These are phyloP conservation scores for Solenodon paradoxus DNA, from an alignment of 2,113 vertebrate species.

Conservation along the genomic window DNA sequence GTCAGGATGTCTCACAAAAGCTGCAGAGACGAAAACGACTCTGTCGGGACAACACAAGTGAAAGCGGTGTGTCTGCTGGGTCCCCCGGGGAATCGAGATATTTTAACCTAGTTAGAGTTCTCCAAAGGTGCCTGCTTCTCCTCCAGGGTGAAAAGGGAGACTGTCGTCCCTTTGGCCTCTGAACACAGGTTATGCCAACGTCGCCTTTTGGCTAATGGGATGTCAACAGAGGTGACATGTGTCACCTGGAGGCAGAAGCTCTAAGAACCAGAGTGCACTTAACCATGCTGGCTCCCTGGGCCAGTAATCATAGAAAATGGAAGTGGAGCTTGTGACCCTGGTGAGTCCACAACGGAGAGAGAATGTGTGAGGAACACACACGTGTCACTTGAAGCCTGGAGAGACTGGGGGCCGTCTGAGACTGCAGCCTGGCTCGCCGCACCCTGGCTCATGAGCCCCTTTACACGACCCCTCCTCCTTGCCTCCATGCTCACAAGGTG, in stretches of 20 bases:
- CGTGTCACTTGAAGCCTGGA: background rate
- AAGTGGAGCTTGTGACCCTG: background rate
- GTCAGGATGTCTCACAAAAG: too few species aligned
- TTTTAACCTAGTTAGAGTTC: too few species aligned
- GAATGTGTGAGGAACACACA: background rate
- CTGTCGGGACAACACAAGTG: rapidly evolving
- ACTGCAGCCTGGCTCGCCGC: background rate
- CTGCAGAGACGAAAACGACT: background rate
- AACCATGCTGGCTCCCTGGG: background rate
- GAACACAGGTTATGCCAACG: background rate
- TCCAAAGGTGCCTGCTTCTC: too few species aligned
- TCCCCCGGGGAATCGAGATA: too few species aligned
- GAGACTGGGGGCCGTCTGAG: background rate
- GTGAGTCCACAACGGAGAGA: background rate
- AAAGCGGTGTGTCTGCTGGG: background rate
- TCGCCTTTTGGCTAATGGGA: background rate
- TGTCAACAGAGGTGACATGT: background rate
- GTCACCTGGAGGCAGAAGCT: background rate
- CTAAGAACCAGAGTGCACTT: background rate
- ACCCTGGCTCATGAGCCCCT: background rate
- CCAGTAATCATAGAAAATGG: background rate
- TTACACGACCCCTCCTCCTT: background rate
- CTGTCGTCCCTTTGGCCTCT: background rate
- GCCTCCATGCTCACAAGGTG: background rate
- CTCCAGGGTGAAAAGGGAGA: background rate